Conservation (phyloP, 1,140 invertebrate genomes). For the Ceratina australensis region DNA sequence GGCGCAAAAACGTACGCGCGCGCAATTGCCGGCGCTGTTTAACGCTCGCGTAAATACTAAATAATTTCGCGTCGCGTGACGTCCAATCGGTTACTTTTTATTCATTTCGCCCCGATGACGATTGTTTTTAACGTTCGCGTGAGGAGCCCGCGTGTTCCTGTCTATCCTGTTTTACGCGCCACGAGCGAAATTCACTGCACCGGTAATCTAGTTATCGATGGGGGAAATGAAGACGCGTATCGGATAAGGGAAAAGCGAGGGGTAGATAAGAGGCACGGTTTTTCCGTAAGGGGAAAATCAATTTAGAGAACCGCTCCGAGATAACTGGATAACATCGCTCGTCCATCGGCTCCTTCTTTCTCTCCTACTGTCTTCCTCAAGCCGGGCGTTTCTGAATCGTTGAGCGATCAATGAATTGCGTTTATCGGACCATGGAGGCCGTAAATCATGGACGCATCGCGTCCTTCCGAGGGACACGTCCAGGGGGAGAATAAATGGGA, state of each 20-base stretch:
- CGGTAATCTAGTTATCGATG: slow-evolving; percentile 27
- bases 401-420: not conserved
- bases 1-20: slow-evolving; percentile 23
- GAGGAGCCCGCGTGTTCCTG: not conserved
- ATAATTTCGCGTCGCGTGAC: too few relatives aligned
- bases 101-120: too few relatives aligned
- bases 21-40: not conserved
- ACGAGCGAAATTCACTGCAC: too few relatives aligned
- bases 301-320: slow-evolving; percentile 71
- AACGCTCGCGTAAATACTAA: not conserved
- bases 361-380: slow-evolving; percentile 9
- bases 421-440: not conserved
- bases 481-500: not conserved
- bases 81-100: too few relatives aligned
- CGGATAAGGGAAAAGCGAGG: slow-evolving; percentile 67
- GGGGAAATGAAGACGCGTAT: slow-evolving; percentile 56
- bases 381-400: slow-evolving; percentile 25
- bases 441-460: not conserved
- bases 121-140: too few relatives aligned
- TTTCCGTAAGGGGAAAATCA: slow-evolving; percentile 69
- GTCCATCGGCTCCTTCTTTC: slow-evolving; percentile 49
- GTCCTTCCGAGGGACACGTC: not conserved
- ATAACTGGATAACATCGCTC: slow-evolving; percentile 63
- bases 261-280: slow-evolving; percentile 69
- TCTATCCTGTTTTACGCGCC: too few relatives aligned